Conservation (phyloP, 2,888 invertebrate species). For the Exephanes ischioxanthus region DNA sequence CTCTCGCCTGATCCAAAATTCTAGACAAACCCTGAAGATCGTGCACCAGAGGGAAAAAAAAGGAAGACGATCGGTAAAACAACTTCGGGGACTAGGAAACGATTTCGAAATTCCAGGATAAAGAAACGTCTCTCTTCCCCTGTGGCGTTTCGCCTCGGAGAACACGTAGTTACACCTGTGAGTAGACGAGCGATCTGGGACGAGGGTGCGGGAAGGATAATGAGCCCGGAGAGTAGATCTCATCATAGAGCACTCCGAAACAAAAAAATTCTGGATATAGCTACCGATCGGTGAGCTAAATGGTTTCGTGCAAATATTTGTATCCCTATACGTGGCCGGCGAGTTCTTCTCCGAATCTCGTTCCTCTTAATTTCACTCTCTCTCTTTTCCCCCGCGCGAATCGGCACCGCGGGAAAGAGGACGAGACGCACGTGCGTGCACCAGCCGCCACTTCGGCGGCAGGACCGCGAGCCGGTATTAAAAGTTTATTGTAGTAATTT, state of each 20-base stretch:
- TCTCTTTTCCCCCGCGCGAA: neutral
- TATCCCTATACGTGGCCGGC: conserved; percentile 45
- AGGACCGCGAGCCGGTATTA: conserved; percentile 71
- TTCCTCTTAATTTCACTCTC: conserved; percentile 37
- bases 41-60: neutral
- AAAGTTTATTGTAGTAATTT: conserved; percentile 80
- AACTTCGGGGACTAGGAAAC: conserved; percentile 38
- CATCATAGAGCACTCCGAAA: neutral
- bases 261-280: neutral
- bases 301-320: conserved; percentile 53
- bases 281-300: conserved; percentile 39
- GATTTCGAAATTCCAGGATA: conserved; percentile 54
- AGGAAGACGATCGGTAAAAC: conserved; percentile 27
- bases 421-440: conserved; percentile 73
- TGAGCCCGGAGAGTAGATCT: conserved; percentile 17
- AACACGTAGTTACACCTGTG: conserved; percentile 54
- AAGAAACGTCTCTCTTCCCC: conserved; percentile 54
- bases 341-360: conserved; percentile 33
- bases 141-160: conserved; percentile 36
- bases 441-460: conserved; percentile 25
- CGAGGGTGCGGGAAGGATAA: conserved; percentile 43
- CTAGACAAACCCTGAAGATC: conserved; percentile 64
- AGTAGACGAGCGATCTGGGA: conserved; percentile 22
- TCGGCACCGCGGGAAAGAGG: neutral
- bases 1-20: conserved; percentile 68